Base-by-base conservation (phyloP, 1,140 invertebrate species). In the Dryas iulia region DNA sequence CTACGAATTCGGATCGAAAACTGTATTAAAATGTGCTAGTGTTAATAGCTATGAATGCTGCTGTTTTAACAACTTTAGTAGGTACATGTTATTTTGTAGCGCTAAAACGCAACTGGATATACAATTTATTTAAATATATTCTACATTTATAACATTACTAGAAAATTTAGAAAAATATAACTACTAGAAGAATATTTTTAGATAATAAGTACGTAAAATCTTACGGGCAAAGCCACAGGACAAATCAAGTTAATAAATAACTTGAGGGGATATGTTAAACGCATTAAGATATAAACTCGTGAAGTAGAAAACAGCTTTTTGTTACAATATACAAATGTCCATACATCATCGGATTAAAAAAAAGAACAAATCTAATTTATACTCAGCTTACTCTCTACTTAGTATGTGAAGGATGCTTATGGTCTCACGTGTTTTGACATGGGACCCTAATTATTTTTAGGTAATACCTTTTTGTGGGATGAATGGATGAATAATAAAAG, bases 381-480 rank as follows among this genome's bases (percentile, higher is more conserved):
- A 54, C 52, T 53, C 61, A 14, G 52, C 26, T 21, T 56, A 31
- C 47, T 33, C 26, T 63, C 58, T 68, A 61, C 59, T 68, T 56
- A 68, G 60, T 33, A 56, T 31, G 18, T 21, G 21, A 53, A 77
- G 63, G 73, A 81, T 78, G 71, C 75, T 77, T 74, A 75, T 73
- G 73, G 71, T 72, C 73, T 73, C 66, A 75, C 78, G 79, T 90
- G 85, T 90, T 90, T 88, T 90, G 87, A 90, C 86, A 88, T 80
- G 72, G 72, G 75, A 79, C 79, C 79, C 83, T 83, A 88, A 88
- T 89, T 88, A 88, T 87, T 88, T 84, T 82, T 81, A 79, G 69
- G 78, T 85, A 83, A 87, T 79, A 68, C 80, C 82, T 80, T 87
- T 86, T 83, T 72, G 71, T 69, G 62, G 52, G 63, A 65, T 66